Conservation (phyloP, 2,888 invertebrate species). For the Morpho deidamia region DNA sequence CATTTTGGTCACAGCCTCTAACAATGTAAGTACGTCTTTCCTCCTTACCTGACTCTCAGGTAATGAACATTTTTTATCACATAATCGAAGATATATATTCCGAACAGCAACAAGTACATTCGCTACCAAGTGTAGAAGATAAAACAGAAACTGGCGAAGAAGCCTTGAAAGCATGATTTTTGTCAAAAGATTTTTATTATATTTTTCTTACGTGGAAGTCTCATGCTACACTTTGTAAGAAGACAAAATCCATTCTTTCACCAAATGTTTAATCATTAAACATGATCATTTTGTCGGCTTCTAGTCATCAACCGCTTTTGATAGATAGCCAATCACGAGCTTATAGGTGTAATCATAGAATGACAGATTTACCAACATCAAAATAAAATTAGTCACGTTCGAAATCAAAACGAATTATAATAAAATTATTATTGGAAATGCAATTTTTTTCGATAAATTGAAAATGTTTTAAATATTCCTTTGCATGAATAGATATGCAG, state of each 20-base stretch:
- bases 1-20: slow-evolving; percentile 53
- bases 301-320: slow-evolving; percentile 27
- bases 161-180: slow-evolving; percentile 60
- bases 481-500: too few relatives aligned
- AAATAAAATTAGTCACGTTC: slow-evolving; percentile 6
- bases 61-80: slow-evolving; percentile 40
- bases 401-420: not conserved
- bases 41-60: slow-evolving; percentile 41
- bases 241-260: slow-evolving; percentile 31
- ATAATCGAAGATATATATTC: slow-evolving; percentile 59
- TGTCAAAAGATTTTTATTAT: slow-evolving; percentile 14
- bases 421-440: too few relatives aligned
- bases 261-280: slow-evolving; percentile 9
- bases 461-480: too few relatives aligned
- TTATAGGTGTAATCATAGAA: slow-evolving; percentile 50
- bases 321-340: slow-evolving; percentile 64
- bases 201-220: slow-evolving; percentile 33
- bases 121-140: slow-evolving; percentile 57
- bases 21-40: slow-evolving; percentile 51
- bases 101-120: slow-evolving; percentile 68
- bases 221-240: not conserved
- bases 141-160: slow-evolving; percentile 56
- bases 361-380: slow-evolving; percentile 43
- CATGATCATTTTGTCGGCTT: slow-evolving; percentile 19
- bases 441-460: too few relatives aligned